A percentile compares a stretch with the other conserved stretches of the same genome.
Evolutionary conservation across 1,140 invertebrate genomes (phyloP).

Genomic region (Drosophila arizonae): DNA sequence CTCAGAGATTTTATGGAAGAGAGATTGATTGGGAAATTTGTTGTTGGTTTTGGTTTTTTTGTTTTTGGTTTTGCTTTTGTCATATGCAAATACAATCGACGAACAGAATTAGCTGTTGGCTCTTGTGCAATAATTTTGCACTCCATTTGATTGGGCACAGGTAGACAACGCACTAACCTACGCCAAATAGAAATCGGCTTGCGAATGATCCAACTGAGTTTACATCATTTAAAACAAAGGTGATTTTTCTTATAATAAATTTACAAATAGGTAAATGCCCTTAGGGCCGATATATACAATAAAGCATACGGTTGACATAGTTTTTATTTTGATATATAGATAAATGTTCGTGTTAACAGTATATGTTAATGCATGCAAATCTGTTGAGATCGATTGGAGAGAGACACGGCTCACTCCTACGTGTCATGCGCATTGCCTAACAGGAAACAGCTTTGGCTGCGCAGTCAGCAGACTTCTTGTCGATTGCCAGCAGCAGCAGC

Average conservation of each 20-base stretch:
- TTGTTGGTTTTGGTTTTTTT: conserved; percentile 2
- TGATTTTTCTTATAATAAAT: not conserved
- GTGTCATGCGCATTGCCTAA: conserved; percentile 5
- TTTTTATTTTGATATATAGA: not conserved
- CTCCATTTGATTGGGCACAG: not conserved
- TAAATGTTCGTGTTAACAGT: not conserved
- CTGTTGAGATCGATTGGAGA: not conserved
- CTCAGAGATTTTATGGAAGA: conserved; percentile 32
- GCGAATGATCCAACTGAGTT: conserved; percentile 2
- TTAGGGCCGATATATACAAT: not conserved
- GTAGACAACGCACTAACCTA: not conserved
- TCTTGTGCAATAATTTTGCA: conserved; percentile 29
- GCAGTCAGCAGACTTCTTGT: conserved; percentile 57
- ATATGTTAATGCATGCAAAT: not conserved
- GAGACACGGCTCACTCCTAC: not conserved
- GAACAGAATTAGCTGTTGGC: conserved; percentile 27
- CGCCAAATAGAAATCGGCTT: conserved; percentile 31
- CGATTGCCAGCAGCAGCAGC: conserved; percentile 14
- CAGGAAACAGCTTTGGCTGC: conserved; percentile 30
- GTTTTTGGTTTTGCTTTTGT: not conserved
- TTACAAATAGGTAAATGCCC: not conserved
- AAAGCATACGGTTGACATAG: conserved; percentile 4
- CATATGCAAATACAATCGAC: conserved; percentile 32
- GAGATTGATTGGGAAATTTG: conserved; percentile 40
- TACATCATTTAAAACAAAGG: conserved; percentile 1